phyloP scores from a whole-genome alignment of 2,797 vertebrate genomes.

The Coilia nasus region DNA sequence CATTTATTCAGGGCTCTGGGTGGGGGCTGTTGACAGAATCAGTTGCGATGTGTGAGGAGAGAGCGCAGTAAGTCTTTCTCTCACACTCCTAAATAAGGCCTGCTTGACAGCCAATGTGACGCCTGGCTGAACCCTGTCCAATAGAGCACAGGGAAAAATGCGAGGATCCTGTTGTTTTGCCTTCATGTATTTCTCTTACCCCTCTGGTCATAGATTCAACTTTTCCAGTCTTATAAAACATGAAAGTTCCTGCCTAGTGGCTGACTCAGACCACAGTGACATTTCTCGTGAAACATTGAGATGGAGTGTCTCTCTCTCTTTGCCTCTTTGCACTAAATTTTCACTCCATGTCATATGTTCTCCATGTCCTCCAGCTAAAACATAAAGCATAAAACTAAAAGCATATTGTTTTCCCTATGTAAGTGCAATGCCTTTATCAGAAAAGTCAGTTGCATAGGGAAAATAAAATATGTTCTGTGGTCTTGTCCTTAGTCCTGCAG shows the following conservation, averaged over 20 bases:
- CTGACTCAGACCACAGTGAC: neutral
- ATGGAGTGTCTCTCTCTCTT: neutral
- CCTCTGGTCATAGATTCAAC: neutral
- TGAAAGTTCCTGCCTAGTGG: neutral
- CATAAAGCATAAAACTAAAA: neutral
- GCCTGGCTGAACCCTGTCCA: slow-evolving; percentile 16
- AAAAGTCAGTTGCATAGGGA: no score
- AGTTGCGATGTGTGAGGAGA: neutral
- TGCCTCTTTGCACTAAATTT: neutral
- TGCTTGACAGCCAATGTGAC: neutral
- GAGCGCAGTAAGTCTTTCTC: neutral
- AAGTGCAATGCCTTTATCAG: neutral
- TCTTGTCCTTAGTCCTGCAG: no score
- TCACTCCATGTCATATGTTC: neutral
- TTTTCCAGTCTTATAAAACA: neutral
- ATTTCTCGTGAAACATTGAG: neutral
- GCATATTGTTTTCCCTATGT: neutral
- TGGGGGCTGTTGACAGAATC: slow-evolving; percentile 5
- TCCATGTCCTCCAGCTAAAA: neutral
- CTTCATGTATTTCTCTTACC: neutral
- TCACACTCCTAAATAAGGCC: neutral
- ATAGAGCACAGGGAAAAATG: neutral
- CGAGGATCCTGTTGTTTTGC: neutral
- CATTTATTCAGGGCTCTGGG: slow-evolving; percentile 35
- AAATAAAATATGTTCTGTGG: no score